phyloP scores from a whole-genome alignment of 2,113 vertebrate genomes.

The Phyllostomus discolor region DNA sequence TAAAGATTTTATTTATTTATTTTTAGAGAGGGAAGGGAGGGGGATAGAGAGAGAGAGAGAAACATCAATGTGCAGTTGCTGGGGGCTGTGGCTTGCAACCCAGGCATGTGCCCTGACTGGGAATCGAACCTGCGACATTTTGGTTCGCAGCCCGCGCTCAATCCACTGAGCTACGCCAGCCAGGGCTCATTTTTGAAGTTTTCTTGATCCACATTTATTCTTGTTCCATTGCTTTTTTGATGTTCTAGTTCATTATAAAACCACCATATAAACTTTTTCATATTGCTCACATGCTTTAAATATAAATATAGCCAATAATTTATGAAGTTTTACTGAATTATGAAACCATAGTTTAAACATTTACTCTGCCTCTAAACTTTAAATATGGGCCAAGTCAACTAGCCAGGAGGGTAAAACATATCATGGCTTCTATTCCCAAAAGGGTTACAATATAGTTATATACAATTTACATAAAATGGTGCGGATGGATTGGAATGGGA shows the following conservation, averaged over 20 bases:
- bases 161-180: too few species aligned
- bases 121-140: too few species aligned
- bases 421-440: not conserved
- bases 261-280: not conserved
- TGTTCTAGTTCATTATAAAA: not conserved
- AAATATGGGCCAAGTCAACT: not conserved
- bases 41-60: too few species aligned
- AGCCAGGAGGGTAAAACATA: not conserved
- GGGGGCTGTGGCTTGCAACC: too few species aligned
- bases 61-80: too few species aligned
- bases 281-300: not conserved
- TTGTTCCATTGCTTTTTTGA: not conserved
- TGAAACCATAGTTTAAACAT: not conserved
- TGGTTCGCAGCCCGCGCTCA: too few species aligned
- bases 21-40: too few species aligned
- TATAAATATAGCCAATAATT: not conserved
- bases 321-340: not conserved
- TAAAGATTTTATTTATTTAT: too few species aligned
- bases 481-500: not conserved
- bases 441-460: not conserved
- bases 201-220: not conserved
- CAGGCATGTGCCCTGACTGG: too few species aligned
- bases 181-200: not conserved
- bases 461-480: not conserved
- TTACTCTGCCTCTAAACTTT: not conserved